Conservation (phyloP, 1,140 invertebrate species). For the Prorops nasuta region DNA sequence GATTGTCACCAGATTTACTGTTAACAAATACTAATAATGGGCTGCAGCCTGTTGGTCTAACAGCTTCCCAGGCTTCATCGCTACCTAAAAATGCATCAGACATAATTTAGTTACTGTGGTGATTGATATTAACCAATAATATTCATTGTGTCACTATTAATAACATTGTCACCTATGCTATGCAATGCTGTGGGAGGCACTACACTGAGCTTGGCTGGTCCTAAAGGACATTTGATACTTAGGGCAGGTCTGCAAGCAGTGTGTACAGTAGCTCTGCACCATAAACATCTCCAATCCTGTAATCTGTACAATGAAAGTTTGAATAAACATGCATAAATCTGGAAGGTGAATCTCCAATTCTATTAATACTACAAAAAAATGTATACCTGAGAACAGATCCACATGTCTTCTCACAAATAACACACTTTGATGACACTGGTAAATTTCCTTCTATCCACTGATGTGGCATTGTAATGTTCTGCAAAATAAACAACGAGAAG, state of each 20-base stretch:
- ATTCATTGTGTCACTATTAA: neutral
- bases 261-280: constrained; percentile 92
- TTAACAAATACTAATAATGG: constrained; percentile 95
- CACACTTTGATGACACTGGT: constrained; percentile 90
- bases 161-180: constrained; percentile 72
- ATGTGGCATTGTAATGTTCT: constrained; percentile 93
- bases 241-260: constrained; percentile 79
- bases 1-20: constrained; percentile 96
- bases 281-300: constrained; percentile 94
- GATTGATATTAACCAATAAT: too few relatives aligned
- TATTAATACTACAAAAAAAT: constrained; percentile 6
- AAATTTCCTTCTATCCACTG: constrained; percentile 98
- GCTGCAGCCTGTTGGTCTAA: constrained; percentile 74
- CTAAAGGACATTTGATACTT: constrained; percentile 76
- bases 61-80: constrained; percentile 89
- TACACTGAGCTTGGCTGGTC: constrained; percentile 84
- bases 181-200: constrained; percentile 91
- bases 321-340: constrained; percentile 3
- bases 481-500: constrained; percentile 51
- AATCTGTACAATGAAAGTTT: constrained; percentile 63
- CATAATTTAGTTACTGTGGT: too few relatives aligned
- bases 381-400: constrained; percentile 84
- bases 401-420: constrained; percentile 94
- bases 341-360: neutral
- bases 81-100: too few relatives aligned